Evolutionary conservation across 2,888 invertebrate genomes (phyloP).

Genomic region (Rosalia funebris): DNA sequence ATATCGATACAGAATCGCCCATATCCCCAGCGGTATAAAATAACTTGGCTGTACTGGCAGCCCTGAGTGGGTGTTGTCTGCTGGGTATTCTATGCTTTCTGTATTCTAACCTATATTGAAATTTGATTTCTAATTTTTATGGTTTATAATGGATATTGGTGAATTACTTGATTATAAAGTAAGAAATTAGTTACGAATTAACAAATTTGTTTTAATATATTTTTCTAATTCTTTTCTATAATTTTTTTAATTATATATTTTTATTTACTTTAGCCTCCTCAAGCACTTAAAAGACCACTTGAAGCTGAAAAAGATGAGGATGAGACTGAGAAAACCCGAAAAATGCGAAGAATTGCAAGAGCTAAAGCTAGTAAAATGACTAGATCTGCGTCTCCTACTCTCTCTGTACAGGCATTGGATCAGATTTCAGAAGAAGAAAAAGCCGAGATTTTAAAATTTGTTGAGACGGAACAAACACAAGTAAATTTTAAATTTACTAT

Average conservation of each 20-base stretch:
- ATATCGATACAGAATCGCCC: too few species aligned
- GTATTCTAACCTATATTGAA: too few species aligned
- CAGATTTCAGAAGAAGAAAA: slow-evolving; percentile 76
- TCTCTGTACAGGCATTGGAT: slow-evolving; percentile 66
- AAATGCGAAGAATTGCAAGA: slow-evolving; percentile 71
- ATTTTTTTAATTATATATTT: background rate
- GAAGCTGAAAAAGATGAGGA: slow-evolving; percentile 73
- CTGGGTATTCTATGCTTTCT: too few species aligned
- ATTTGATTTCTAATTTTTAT: too few species aligned
- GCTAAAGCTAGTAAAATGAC: slow-evolving; percentile 66
- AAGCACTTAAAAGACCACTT: slow-evolving; percentile 79
- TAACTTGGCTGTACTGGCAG: too few species aligned
- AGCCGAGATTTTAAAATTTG: slow-evolving; percentile 83
- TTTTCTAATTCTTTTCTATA: background rate
- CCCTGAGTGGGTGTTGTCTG: too few species aligned
- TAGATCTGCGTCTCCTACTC: slow-evolving; percentile 63
- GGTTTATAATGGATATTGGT: slow-evolving; percentile 67
- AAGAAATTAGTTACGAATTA: slow-evolving; percentile 30
- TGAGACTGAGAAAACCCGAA: slow-evolving; percentile 72
- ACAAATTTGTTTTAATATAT: slow-evolving; percentile 3
- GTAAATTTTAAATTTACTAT: too few species aligned
- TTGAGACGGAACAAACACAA: slow-evolving; percentile 83
- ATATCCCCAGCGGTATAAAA: too few species aligned
- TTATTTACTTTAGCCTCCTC: slow-evolving; percentile 73
- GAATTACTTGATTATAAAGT: slow-evolving; percentile 70